Evolutionary conservation across 1,140 invertebrate genomes (phyloP), one percentile per base, ranked within the genome.

Genomic region (Drosophila pachea): DNA sequence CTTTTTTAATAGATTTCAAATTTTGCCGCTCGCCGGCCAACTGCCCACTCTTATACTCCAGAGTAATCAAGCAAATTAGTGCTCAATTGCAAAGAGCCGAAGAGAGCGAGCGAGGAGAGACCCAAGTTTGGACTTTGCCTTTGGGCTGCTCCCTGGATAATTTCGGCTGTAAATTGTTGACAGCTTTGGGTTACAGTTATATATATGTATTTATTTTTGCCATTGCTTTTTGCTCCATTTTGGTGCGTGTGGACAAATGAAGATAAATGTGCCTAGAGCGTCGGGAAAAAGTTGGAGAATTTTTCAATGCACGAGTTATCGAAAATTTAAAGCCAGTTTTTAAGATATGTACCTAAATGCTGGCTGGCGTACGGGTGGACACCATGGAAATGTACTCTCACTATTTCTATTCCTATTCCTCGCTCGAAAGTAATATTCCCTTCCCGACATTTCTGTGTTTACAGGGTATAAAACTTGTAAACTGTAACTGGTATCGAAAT

Each of bases 1-100:
- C 81, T 83, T 84, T 86, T 86, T 77, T 86, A 86, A 86, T 86
- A 86, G 81, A 86, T 86, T 86, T 86, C 81, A 86, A 81, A 86
- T 74, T 72, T 81, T 54, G 55, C 31, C 62, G 22, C 22, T 22
- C 33, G 31, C 11, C n/a, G 8, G 9, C 2, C 29, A 6, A 1
- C 6, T 7, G 8, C 29, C 9, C 48, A 45, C 61, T 38, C 12
- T 38, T 16, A 74, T 74, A 71, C 76, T 86, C 81, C 32, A 64
- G 81, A 86, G 81, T 86, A 86, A 86, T 86, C 81, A 86, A 86
- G 81, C 72, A 86, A 86, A 86, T 83, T 83, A 83, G 79, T 83
- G 11, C n/a, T 47, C 58, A 12, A 43, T 43, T 14, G 40, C 40
- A 43, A 43, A 22, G 53, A 54, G 36, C 9, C 35, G 11, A 32